Base-by-base conservation (phyloP, 2,888 invertebrate species). In the Papilio gigon region DNA sequence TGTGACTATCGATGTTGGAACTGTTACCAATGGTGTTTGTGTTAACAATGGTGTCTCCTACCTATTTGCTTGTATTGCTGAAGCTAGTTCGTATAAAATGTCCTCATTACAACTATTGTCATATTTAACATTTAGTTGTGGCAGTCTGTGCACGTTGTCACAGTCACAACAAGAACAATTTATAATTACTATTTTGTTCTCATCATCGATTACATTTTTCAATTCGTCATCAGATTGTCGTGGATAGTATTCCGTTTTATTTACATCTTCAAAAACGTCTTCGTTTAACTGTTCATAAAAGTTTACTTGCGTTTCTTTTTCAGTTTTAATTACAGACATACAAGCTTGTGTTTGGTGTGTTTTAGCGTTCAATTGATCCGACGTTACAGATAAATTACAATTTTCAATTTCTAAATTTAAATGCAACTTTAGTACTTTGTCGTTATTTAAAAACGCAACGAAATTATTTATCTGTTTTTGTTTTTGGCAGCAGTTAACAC, bases 81-180 rank as follows among this genome's bases (percentile, higher is more conserved):
- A 27, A 35, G 59, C n/a, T 35, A 65, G 35, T 44, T 58, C 35
- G 12, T 44, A 22, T 12, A 65, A 22, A 58, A 42, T 64, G 65
- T 20, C 27, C 37, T 37, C 44, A 25, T 56, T 42, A 37, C 6
- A 30, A 3, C 6, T 44, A 12, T 58, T 35, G 22, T 62, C 44
- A 35, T n/a, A 27, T 30, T 53, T 65, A 17, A 20, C 47, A 22
- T 65, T 62, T 4, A 66, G 58, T 30, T 70, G 67, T 4, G 59
- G 40, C 30, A 65, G 22, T 14, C 50, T 14, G 50, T 25, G 53
- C 6, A 67, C 25, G 30, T 56, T 58, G 8, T 30, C 8, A 17
- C 63, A 58, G 22, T 68, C 63, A 14, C 63, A 68, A 47, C 72
- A 74, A n/a, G 71, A 68, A 66, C 74, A 75, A 42, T 67, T 65